Percentiles rank a stretch among this genome's conserved stretches.
Evolutionary conservation across 2,797 vertebrate species (phyloP).

Genomic region (Argya squamiceps): DNA sequence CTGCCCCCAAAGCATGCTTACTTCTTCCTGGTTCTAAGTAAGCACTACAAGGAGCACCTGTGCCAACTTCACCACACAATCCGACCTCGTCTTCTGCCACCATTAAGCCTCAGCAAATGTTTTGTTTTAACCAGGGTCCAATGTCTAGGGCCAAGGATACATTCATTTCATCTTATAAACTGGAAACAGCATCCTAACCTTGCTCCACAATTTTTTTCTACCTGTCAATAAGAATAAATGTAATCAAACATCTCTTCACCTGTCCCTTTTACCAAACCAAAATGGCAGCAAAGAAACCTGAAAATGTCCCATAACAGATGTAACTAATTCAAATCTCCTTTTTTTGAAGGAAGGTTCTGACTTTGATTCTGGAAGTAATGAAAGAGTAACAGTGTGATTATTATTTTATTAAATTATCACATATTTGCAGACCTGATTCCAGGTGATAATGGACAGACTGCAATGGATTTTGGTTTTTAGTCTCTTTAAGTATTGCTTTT

Average conservation of each 20-base stretch:
- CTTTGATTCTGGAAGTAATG: background rate
- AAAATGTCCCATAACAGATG: background rate
- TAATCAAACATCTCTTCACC: background rate
- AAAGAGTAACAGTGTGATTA: background rate
- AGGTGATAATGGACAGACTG: background rate
- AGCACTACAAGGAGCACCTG: background rate
- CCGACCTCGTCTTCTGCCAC: background rate
- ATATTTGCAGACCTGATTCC: background rate
- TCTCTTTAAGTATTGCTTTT: background rate
- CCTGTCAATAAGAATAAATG: background rate
- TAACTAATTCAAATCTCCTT: background rate
- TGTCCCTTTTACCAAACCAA: background rate
- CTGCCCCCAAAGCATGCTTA: background rate
- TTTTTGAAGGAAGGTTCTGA: background rate
- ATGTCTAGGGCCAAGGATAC: background rate
- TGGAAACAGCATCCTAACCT: background rate
- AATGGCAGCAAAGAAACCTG: background rate
- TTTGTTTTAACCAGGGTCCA: background rate
- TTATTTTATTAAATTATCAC: conserved; percentile 1
- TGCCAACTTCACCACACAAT: background rate
- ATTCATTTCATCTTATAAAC: background rate
- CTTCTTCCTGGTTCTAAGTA: background rate
- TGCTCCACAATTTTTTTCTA: background rate
- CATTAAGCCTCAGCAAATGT: background rate
- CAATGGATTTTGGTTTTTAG: background rate